Conservation (phyloP, 2,797 vertebrate species). For the Sternotherus odoratus region DNA sequence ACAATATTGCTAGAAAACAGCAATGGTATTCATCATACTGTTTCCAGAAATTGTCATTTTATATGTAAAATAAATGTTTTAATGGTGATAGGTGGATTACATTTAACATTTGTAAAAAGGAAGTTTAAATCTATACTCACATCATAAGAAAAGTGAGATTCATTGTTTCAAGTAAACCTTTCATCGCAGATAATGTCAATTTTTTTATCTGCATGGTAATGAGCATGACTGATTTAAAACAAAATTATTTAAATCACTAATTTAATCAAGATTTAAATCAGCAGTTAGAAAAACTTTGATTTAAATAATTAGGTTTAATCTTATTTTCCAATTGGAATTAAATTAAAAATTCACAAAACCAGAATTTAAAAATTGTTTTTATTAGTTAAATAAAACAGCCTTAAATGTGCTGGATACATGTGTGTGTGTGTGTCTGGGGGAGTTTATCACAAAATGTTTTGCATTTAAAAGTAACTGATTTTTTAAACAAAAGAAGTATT, state of each 20-base stretch:
- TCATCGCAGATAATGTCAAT: not conserved
- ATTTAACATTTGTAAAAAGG: not conserved
- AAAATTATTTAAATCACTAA: not conserved
- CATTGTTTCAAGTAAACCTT: not conserved
- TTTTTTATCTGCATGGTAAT: not conserved
- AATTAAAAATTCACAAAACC: not conserved
- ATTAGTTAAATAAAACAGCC: not conserved
- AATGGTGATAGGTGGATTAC: not conserved
- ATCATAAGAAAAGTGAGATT: not conserved
- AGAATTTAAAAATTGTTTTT: not conserved
- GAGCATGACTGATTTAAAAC: not conserved
- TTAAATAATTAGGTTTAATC: fast-evolving
- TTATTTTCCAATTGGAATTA: not conserved
- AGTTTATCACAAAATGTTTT: not conserved
- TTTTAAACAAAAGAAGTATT: conserved; percentile 17
- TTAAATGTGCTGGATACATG: not conserved
- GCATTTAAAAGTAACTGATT: not conserved
- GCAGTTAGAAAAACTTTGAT: not conserved
- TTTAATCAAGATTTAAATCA: not conserved
- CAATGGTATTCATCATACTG: not conserved
- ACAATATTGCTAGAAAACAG: not conserved
- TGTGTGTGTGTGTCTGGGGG: too few species aligned
- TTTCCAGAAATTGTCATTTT: not conserved
- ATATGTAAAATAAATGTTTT: not conserved
- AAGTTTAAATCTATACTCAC: not conserved